A percentile compares a stretch with the other conserved stretches of the same genome.
Conservation (phyloP, 92 coral and sea anemone species). For the Isaurus tuberculatus region DNA sequence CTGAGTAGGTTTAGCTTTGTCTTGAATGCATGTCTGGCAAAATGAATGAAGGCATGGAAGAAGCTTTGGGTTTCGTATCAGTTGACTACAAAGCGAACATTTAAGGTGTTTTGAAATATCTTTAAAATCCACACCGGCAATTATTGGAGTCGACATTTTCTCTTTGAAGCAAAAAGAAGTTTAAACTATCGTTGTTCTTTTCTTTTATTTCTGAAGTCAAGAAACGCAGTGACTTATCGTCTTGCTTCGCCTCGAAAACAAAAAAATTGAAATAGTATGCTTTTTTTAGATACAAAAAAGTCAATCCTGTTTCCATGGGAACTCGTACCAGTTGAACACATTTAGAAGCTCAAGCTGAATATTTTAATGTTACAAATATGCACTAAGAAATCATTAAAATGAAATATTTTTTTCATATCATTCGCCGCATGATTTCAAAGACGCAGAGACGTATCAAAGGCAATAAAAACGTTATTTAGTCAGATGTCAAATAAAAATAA, state of each 20-base stretch:
- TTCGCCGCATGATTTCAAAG: neutral
- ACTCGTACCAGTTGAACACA: conserved; percentile 2
- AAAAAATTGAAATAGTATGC: neutral
- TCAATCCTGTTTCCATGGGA: neutral
- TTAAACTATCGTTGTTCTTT: neutral
- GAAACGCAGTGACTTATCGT: too few relatives aligned
- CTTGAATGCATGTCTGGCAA: conserved; percentile 83
- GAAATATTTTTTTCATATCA: neutral
- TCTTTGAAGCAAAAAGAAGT: neutral
- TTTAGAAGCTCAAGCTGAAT: conserved; percentile 4
- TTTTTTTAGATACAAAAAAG: conserved; percentile 7
- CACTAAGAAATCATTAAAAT: neutral
- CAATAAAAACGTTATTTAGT: neutral
- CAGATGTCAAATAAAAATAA: neutral
- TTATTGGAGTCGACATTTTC: conserved; percentile 73
- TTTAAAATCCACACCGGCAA: conserved; percentile 82
- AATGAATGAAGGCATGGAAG: conserved; percentile 94
- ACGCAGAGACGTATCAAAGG: neutral
- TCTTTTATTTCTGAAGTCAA: neutral
- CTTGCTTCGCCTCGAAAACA: neutral
- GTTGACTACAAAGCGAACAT: conserved; percentile 74
- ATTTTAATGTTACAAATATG: neutral
- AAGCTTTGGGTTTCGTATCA: conserved; percentile 87
- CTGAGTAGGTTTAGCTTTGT: conserved; percentile 54
- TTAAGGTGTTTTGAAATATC: conserved; percentile 81